Evolutionary conservation across 2,113 vertebrate species (phyloP).

Genomic region (Ovis canadensis): DNA sequence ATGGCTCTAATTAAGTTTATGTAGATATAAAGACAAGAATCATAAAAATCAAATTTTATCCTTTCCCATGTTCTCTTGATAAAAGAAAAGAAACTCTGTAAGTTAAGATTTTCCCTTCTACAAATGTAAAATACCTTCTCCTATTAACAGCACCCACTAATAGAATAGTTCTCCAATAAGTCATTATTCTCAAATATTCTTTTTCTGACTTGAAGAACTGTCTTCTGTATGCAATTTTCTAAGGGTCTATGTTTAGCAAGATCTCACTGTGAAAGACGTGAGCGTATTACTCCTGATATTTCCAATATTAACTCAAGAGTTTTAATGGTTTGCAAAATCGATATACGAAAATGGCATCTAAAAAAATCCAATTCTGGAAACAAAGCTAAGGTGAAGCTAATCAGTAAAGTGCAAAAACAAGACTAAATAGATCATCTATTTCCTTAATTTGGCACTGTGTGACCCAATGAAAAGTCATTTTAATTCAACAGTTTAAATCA

Average conservation of each 20-base stretch:
- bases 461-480: constrained; percentile 8
- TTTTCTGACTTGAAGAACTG: not conserved
- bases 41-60: not conserved
- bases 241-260: constrained; percentile 31
- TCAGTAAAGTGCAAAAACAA: constrained; percentile 31
- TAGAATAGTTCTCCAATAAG: not conserved
- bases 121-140: not conserved
- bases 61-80: not conserved
- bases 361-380: constrained; percentile 6
- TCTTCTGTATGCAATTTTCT: not conserved
- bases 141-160: not conserved
- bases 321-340: not conserved
- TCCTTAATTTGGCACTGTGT: not conserved
- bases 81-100: constrained; percentile 23
- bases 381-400: not conserved
- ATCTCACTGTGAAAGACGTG: constrained; percentile 29
- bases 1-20: not conserved
- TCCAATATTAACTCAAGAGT: not conserved
- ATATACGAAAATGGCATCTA: not conserved
- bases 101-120: not conserved
- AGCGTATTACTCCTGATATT: not conserved
- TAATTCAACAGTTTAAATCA: constrained; percentile 16
- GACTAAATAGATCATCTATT: constrained; percentile 23
- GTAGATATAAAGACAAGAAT: not conserved
- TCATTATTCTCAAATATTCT: constrained; percentile 14